Conservation (phyloP, 2,888 invertebrate genomes). For the Habrosyne pyritoides region DNA sequence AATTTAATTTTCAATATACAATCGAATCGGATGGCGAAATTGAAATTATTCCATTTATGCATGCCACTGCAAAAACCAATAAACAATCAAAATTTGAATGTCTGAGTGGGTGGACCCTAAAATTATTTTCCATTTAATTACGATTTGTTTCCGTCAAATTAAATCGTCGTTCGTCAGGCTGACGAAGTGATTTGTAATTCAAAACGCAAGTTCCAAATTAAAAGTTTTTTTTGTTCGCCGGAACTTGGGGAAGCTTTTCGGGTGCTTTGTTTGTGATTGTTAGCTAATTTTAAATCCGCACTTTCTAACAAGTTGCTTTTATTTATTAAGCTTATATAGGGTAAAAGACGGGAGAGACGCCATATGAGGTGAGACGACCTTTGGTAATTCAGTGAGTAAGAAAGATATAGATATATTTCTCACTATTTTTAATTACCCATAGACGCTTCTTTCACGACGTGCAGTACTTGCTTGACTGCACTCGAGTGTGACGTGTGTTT, state of each 20-base stretch:
- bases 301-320: not conserved
- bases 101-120: slow-evolving; percentile 22
- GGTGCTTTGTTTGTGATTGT: slow-evolving; percentile 27
- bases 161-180: slow-evolving; percentile 54
- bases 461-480: no score
- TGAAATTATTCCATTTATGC: slow-evolving; percentile 21
- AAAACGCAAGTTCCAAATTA: slow-evolving; percentile 54
- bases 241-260: slow-evolving; percentile 13
- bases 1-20: not conserved
- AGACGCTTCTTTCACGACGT: no score
- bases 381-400: no score
- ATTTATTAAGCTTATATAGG: not conserved
- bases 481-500: no score
- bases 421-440: no score
- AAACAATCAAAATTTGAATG: not conserved
- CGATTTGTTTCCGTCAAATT: slow-evolving; percentile 65
- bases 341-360: no score
- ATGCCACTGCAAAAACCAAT: not conserved
- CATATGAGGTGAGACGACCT: no score
- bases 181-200: slow-evolving; percentile 65
- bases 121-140: slow-evolving; percentile 69
- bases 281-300: not conserved
- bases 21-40: not conserved
- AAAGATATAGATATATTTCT: no score
- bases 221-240: slow-evolving; percentile 36